Evolutionary conservation across 23 tunicate genomes (phyloP), one percentile per base, ranked within the genome.

Genomic region (Styela plicata): DNA sequence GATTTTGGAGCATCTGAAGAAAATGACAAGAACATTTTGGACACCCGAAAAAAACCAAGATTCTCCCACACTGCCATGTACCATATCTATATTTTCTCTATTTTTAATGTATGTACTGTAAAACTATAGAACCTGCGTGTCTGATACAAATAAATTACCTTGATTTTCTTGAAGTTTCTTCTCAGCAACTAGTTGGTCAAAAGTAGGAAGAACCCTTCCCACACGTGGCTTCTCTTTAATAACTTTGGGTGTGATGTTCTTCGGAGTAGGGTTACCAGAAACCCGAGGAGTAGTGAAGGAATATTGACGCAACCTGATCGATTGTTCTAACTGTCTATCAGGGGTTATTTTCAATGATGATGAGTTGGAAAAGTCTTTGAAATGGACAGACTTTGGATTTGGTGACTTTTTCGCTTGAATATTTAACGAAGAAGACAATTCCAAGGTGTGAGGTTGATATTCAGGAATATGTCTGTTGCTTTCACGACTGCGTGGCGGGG

Each of bases 251-350:
- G 77, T 71, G 5, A 71, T 71, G 34, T 19, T 71, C 36, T 36
- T 27, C 5, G 24, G 36, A 31, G 77, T 16, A 19, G 18, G 35
- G 13, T 44, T 5, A 30, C 24, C 35, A 3, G 37, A 21, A 3
- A 71, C 35, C 29, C 35, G 34, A 71, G 77, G 77, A 31, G 77
- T 71, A 7, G 77, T 71, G 36, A 71, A 71, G 36, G 77, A 71
- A 30, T 71, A 71, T 29, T 71, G 36, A 26, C 36, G 77, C 10
- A 5, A 5, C 13, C 57, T 44, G 10, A 44, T 44, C 7, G 57
- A 13, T 44, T 13, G 7, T 44, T 44, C 57, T 44, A 44, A 44
- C 7, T 13, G 7, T 44, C 13, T 44, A 5, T 44, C 57, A 5
- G 57, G 57, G 13, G 57, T 44, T 7, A 7, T 44, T 44, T 13